Evolutionary conservation across 2,113 vertebrate genomes (phyloP).

Genomic region (Glaucomys volans): DNA sequence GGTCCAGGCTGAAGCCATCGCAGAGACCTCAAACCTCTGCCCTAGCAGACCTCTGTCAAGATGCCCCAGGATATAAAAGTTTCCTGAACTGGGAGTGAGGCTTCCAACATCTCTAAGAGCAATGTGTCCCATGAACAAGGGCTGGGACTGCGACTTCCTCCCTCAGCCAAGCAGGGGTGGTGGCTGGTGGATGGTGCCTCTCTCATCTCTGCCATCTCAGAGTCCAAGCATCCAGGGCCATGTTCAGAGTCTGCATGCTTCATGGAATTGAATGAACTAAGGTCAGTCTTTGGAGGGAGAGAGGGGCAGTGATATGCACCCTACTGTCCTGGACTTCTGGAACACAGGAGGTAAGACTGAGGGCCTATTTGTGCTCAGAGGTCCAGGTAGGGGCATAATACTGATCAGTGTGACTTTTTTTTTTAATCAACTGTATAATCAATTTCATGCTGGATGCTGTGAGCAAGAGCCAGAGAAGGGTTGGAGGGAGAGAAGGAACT

Average conservation of each 20-base stretch:
- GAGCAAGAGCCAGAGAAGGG: not conserved
- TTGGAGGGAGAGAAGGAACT: not conserved
- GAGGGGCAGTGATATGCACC: fast-evolving
- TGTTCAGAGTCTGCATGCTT: not conserved
- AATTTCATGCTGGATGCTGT: not conserved
- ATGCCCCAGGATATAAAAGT: not conserved
- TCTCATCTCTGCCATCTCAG: not conserved
- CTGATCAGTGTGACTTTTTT: not conserved
- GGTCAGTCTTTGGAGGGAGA: not conserved
- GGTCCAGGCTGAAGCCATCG: not conserved
- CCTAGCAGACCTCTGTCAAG: not conserved
- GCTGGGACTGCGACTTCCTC: not conserved
- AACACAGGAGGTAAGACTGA: not conserved
- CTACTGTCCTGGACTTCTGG: not conserved
- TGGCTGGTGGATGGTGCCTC: not conserved
- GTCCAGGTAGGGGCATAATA: not conserved
- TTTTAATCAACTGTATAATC: not conserved
- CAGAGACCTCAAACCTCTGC: not conserved
- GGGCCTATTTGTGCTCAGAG: not conserved
- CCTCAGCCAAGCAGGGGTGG: not conserved
- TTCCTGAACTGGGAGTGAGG: not conserved
- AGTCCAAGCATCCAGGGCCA: not conserved
- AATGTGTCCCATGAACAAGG: not conserved
- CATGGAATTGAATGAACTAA: not conserved
- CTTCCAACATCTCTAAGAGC: not conserved